phyloP scores from a whole-genome alignment of 2,113 vertebrate species.

The Sceloporus undulatus region DNA sequence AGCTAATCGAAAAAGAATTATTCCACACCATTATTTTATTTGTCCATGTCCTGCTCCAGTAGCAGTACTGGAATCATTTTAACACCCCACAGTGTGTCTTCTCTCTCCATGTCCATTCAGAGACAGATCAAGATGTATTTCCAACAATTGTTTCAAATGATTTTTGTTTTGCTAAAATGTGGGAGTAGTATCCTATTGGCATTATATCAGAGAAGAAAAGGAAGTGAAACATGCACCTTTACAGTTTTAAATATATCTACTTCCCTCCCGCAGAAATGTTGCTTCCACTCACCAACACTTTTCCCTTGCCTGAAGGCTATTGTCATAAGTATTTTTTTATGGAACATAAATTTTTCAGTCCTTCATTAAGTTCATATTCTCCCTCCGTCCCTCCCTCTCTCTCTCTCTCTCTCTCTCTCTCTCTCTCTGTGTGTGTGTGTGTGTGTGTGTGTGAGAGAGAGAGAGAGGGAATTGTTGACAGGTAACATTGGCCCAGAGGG shows the following conservation, averaged over 20 bases:
- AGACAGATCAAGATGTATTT: no score
- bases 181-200: background rate
- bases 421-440: no score
- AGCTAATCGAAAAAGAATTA: background rate
- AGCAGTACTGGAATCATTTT: background rate
- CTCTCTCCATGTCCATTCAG: no score
- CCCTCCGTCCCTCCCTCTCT: no score
- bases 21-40: background rate
- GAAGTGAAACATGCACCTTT: background rate
- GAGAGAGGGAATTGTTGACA: background rate
- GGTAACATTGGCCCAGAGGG: conserved; percentile 22
- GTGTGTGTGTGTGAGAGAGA: background rate
- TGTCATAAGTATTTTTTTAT: background rate
- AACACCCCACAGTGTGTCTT: conserved; percentile 1
- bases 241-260: background rate
- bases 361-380: conserved; percentile 1
- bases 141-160: no score
- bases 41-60: background rate
- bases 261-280: background rate
- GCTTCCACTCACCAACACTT: conserved; percentile 20
- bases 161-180: background rate
- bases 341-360: conserved; percentile 37
- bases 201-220: background rate
- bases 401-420: no score
- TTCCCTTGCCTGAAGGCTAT: conserved; percentile 31